A percentile compares a stretch with the other conserved stretches of the same genome.
Conservation (phyloP, 2,888 invertebrate species). For the Protonemura montana region DNA sequence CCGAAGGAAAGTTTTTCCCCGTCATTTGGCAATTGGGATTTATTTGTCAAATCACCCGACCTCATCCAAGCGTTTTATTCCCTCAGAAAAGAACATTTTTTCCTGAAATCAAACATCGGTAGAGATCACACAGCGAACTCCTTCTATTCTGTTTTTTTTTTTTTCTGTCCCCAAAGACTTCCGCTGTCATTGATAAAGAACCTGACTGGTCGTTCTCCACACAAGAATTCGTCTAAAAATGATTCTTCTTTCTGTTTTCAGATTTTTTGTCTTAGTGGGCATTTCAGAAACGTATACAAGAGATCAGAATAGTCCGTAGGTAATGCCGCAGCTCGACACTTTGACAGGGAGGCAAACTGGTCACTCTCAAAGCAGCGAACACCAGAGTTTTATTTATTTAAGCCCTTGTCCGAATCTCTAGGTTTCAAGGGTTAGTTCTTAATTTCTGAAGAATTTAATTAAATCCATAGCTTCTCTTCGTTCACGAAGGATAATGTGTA, state of each 20-base stretch:
- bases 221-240: neutral
- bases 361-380: no score
- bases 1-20: neutral
- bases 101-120: conserved; percentile 23
- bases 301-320: no score
- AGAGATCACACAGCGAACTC: conserved; percentile 19
- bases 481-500: conserved; percentile 21
- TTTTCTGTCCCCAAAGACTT: neutral
- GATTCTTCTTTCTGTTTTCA: neutral
- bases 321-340: no score
- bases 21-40: conserved; percentile 29
- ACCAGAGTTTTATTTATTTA: conserved; percentile 1
- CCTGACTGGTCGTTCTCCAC: neutral
- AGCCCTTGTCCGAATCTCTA: neutral
- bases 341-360: no score
- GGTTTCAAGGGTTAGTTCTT: no score
- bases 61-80: neutral
- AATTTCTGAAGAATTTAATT: conserved; percentile 28
- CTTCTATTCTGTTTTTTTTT: conserved; percentile 2
- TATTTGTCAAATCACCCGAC: conserved; percentile 29
- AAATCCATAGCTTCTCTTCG: neutral
- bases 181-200: conserved; percentile 21
- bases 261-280: no score
- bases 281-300: no score
- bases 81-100: conserved; percentile 29